Evolutionary conservation across 2,113 vertebrate genomes (phyloP).

Genomic region (Urocolius indicus): DNA sequence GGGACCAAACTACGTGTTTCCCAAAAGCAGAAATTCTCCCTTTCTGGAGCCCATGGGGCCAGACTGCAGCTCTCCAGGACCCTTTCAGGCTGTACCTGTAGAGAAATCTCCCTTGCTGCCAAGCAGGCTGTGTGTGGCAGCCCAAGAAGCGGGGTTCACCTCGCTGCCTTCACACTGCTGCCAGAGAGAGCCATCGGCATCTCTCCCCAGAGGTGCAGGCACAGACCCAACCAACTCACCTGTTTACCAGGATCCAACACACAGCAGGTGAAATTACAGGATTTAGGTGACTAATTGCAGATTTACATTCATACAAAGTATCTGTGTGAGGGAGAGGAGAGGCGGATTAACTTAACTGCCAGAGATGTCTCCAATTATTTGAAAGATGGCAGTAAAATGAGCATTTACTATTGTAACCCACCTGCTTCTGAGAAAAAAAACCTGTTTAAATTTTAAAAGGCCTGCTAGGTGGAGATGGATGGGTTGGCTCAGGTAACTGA

Average conservation of each 20-base stretch:
- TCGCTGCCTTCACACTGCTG: constrained; percentile 1
- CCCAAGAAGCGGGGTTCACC: rapidly evolving
- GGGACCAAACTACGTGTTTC: background rate
- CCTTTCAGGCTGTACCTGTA: background rate
- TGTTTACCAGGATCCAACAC: constrained; percentile 14
- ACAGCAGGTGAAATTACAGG: constrained; percentile 6
- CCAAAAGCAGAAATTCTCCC: background rate
- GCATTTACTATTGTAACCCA: constrained; percentile 37
- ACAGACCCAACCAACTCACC: background rate
- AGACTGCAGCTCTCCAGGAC: background rate
- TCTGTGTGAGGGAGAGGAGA: background rate
- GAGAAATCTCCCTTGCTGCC: background rate
- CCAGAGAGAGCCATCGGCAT: background rate
- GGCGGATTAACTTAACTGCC: constrained; percentile 56
- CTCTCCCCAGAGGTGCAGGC: background rate
- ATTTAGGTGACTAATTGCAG: constrained; percentile 44
- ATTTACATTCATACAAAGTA: constrained; percentile 31
- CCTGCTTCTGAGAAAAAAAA: constrained; percentile 31
- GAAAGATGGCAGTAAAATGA: constrained; percentile 25
- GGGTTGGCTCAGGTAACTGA: background rate
- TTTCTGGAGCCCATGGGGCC: rapidly evolving
- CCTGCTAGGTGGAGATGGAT: background rate
- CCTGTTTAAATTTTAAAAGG: background rate
- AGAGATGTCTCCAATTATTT: constrained; percentile 48
- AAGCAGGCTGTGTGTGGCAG: rapidly evolving